Conservation (phyloP, 1,140 invertebrate species). For the Eurosta solidaginis region DNA sequence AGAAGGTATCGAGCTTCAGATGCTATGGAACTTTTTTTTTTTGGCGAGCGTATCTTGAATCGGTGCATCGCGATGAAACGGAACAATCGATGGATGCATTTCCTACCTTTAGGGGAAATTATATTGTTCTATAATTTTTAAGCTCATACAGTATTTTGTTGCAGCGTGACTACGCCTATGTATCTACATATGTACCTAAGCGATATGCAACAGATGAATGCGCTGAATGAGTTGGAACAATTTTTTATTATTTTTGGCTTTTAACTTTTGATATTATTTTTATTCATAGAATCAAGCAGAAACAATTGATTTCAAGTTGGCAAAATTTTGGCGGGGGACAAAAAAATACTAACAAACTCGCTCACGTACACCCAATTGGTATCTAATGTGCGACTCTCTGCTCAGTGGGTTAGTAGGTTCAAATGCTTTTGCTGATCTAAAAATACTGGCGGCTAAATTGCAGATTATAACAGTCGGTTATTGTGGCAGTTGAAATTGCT, state of each 20-base stretch:
- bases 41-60: too few species aligned
- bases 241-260: not conserved
- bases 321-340: not conserved
- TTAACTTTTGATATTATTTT: not conserved
- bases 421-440: not conserved
- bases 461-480: constrained; percentile 2
- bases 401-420: constrained; percentile 3
- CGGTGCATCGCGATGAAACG: too few species aligned
- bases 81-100: too few species aligned
- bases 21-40: too few species aligned
- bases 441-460: not conserved
- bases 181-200: too few species aligned
- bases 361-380: too few species aligned
- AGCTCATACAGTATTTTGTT: too few species aligned
- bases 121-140: too few species aligned
- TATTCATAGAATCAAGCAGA: not conserved
- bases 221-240: not conserved
- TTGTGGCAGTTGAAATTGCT: constrained; percentile 12
- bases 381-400: too few species aligned
- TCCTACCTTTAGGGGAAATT: too few species aligned
- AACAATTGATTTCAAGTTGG: not conserved
- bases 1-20: too few species aligned
- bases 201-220: not conserved
- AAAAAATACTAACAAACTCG: not conserved
- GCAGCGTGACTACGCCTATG: too few species aligned